Evolutionary conservation across 2,888 invertebrate genomes (phyloP).

Genomic region (Folsomia manolachei): DNA sequence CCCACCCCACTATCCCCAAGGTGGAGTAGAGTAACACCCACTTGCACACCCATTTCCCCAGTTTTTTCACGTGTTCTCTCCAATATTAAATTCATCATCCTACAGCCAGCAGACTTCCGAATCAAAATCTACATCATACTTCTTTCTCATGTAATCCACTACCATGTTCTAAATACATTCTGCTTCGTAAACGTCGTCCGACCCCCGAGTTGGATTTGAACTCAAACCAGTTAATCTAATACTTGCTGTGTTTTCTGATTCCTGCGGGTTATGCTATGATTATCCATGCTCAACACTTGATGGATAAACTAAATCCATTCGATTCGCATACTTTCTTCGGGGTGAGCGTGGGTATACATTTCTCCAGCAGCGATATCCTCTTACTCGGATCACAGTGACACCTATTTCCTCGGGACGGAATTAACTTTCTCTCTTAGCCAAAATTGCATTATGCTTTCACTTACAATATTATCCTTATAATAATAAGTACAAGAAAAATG

Average conservation of each 20-base stretch:
- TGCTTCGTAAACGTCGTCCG: background rate
- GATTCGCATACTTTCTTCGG: background rate
- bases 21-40: conserved; percentile 34
- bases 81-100: conserved; percentile 47
- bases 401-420: background rate
- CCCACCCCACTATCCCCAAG: conserved; percentile 50
- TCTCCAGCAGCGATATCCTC: background rate
- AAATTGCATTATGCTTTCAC: background rate
- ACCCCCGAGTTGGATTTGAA: background rate
- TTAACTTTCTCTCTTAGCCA: background rate
- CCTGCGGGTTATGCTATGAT: too few species aligned
- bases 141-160: background rate
- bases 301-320: background rate
- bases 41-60: conserved; percentile 50
- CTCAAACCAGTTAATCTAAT: background rate
- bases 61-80: conserved; percentile 40
- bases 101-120: background rate
- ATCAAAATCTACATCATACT: background rate
- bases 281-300: too few species aligned
- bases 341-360: background rate
- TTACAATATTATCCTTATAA: too few species aligned
- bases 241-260: background rate
- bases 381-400: background rate
- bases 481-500: too few species aligned
- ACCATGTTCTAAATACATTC: background rate